Percentiles rank a stretch among this genome's conserved stretches.
Conservation (phyloP, 2,113 vertebrate species). For the Pardalotus punctatus region DNA sequence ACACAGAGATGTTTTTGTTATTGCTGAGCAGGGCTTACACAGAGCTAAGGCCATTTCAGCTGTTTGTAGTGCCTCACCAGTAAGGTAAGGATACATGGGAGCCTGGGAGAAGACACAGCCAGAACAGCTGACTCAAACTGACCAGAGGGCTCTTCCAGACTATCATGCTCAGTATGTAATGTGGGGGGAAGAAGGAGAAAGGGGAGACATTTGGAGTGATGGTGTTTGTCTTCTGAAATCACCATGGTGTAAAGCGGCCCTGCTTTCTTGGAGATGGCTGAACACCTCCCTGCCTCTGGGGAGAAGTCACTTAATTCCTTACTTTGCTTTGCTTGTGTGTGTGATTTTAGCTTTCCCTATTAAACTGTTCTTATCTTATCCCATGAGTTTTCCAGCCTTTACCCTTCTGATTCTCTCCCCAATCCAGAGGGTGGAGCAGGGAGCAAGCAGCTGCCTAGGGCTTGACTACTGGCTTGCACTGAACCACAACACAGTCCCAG, state of each 20-base stretch:
- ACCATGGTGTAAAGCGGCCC: too few species aligned
- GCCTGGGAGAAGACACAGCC: neutral
- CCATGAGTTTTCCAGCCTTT: neutral
- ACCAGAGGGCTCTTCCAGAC: neutral
- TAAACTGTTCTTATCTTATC: neutral
- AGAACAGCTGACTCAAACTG: neutral
- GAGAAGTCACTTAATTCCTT: neutral
- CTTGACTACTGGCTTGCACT: neutral
- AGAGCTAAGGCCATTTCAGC: neutral
- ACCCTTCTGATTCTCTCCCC: neutral
- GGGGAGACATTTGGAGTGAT: neutral
- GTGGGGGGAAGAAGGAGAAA: neutral
- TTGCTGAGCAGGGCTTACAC: neutral
- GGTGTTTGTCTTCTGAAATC: neutral
- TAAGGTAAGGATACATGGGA: neutral
- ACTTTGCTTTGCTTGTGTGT: neutral
- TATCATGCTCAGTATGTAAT: neutral
- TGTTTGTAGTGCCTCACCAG: accelerated
- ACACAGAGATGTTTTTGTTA: neutral
- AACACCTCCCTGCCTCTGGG: too few species aligned
- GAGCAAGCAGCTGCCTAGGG: neutral
- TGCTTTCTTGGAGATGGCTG: neutral
- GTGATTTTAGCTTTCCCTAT: neutral
- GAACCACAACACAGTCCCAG: neutral
- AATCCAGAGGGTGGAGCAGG: neutral